Evolutionary conservation across 2,888 invertebrate genomes (phyloP).

Genomic region (Drosophila diplacantha): DNA sequence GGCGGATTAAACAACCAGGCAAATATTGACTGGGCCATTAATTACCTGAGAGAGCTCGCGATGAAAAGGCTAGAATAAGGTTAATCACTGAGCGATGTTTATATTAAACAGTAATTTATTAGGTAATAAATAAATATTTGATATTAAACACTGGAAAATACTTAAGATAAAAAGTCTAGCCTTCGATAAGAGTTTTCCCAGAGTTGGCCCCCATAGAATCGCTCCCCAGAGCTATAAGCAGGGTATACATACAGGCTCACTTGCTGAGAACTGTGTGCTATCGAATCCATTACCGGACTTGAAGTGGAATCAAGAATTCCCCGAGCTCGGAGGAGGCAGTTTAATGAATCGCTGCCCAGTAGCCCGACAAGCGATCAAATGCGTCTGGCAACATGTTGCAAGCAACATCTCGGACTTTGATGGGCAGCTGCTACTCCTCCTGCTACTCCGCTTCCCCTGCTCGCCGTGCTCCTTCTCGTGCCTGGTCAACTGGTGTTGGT

Average conservation of each 20-base stretch:
- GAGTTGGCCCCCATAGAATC: neutral
- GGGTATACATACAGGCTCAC: neutral
- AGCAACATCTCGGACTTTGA: constrained; percentile 25
- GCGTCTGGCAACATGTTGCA: constrained; percentile 35
- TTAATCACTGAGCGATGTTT: neutral
- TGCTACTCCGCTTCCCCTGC: neutral
- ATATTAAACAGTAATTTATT: too few species aligned
- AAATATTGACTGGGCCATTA: constrained; percentile 35
- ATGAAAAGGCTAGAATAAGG: constrained; percentile 1
- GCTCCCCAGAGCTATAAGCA: neutral
- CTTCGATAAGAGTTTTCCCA: neutral
- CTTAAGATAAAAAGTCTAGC: neutral
- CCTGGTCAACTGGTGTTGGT: constrained; percentile 10
- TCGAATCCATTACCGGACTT: constrained; percentile 7
- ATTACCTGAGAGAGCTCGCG: constrained; percentile 11
- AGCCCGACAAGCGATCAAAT: constrained; percentile 36
- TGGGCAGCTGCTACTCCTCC: constrained; percentile 12
- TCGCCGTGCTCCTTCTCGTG: neutral
- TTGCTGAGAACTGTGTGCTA: neutral
- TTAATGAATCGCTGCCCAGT: constrained; percentile 14
- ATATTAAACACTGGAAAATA: neutral
- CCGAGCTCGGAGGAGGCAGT: neutral
- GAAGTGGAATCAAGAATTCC: neutral
- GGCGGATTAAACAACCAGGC: constrained; percentile 17
- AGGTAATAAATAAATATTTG: neutral